These are phyloP conservation scores for Grantiella picta DNA, from an alignment of 2,113 vertebrate genomes.

Conservation along the genomic window DNA sequence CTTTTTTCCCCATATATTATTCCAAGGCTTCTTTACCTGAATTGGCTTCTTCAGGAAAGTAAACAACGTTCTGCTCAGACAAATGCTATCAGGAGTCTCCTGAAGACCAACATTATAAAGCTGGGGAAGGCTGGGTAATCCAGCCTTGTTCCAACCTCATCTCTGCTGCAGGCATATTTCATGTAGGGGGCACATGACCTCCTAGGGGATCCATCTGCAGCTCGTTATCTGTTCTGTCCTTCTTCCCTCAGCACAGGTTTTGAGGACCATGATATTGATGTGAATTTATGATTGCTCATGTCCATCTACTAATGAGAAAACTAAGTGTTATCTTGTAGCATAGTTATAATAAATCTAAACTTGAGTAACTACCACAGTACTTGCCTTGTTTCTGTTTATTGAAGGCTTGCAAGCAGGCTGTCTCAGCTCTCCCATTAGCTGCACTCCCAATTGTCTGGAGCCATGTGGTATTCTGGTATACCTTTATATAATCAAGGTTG, in stretches of 20 bases:
- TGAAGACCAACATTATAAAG: background rate
- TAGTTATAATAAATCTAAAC: background rate
- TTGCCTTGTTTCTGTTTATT: background rate
- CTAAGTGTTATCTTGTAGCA: background rate
- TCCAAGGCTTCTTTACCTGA: background rate
- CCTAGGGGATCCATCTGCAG: background rate
- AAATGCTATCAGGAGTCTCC: background rate
- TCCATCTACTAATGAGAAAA: background rate
- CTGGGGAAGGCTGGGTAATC: background rate
- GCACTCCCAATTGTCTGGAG: fast-evolving
- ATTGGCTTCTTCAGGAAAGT: background rate
- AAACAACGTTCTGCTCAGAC: background rate
- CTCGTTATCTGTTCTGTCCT: background rate
- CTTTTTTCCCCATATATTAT: background rate
- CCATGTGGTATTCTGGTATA: background rate
- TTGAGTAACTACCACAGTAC: background rate
- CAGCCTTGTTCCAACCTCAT: background rate
- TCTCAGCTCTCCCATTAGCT: background rate
- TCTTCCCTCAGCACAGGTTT: background rate
- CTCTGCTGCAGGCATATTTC: background rate
- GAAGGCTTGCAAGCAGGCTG: background rate
- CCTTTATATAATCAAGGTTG: background rate
- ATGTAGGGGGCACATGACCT: background rate
- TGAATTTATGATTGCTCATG: background rate
- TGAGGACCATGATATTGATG: background rate